Conservation (phyloP, 2,113 vertebrate species). For the Neolamprologus fasciatus region DNA sequence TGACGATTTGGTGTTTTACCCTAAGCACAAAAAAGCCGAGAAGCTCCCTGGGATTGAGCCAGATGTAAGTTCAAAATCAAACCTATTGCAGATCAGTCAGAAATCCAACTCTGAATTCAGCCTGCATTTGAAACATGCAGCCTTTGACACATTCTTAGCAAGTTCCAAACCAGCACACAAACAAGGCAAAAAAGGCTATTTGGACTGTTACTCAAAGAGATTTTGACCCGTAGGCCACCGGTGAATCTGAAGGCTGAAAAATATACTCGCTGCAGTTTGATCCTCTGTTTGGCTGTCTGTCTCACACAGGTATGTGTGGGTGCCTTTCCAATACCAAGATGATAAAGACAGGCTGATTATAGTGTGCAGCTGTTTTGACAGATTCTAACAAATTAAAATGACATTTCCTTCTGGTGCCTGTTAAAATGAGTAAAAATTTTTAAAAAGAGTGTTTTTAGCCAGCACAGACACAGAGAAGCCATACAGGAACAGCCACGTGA, state of each 20-base stretch:
- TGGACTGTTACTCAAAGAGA: neutral
- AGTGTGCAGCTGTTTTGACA: neutral
- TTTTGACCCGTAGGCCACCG: neutral
- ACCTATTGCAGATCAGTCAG: neutral
- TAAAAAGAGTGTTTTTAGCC: neutral
- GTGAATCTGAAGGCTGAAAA: neutral
- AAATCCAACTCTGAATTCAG: neutral
- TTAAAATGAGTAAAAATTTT: accelerated
- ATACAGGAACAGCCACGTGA: neutral
- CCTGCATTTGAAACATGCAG: neutral
- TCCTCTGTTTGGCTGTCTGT: neutral
- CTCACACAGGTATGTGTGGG: neutral
- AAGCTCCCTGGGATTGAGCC: neutral
- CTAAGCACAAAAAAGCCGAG: neutral
- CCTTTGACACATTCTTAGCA: neutral
- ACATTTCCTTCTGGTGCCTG: neutral
- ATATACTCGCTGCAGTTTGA: neutral
- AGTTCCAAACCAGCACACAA: neutral
- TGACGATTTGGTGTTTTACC: neutral
- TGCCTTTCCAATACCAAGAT: neutral
- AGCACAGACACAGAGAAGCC: neutral
- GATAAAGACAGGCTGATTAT: neutral
- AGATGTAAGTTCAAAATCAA: neutral
- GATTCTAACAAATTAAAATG: neutral
- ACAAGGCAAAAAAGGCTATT: neutral